Evolutionary conservation across 2,113 vertebrate species (phyloP).

Genomic region (Labeo rohita): DNA sequence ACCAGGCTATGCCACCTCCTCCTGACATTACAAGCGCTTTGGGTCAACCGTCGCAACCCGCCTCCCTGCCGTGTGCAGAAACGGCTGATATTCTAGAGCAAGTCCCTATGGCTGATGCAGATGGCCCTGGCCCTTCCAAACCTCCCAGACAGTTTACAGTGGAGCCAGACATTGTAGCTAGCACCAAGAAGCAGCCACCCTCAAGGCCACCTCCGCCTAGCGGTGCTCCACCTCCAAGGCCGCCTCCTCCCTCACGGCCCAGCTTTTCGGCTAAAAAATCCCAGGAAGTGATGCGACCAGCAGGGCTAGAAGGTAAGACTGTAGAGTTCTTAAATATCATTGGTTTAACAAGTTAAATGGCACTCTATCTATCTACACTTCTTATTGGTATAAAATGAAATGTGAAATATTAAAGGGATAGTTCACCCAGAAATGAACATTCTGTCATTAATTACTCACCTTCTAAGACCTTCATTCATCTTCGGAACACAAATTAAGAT

Average conservation of each 20-base stretch:
- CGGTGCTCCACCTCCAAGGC: conserved; percentile 86
- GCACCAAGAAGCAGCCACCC: conserved; percentile 93
- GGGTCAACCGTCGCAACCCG: conserved; percentile 44
- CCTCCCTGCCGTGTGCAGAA: conserved; percentile 29
- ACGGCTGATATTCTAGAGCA: conserved; percentile 79
- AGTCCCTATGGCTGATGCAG: conserved; percentile 69
- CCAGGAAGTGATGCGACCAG: conserved; percentile 81
- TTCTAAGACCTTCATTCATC: too few species aligned
- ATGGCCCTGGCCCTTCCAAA: conserved; percentile 82
- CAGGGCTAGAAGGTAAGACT: conserved; percentile 83
- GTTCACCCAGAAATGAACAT: too few species aligned
- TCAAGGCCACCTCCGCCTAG: conserved; percentile 87
- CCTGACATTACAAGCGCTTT: conserved; percentile 76
- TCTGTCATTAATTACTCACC: too few species aligned
- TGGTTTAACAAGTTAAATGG: not conserved
- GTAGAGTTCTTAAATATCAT: not conserved
- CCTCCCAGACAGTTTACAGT: conserved; percentile 87
- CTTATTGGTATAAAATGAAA: not conserved
- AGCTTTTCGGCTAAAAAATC: conserved; percentile 89
- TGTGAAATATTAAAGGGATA: not conserved
- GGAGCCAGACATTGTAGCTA: conserved; percentile 97
- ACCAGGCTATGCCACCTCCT: conserved; percentile 60
- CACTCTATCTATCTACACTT: not conserved
- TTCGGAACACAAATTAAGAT: too few species aligned
- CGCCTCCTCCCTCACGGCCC: conserved; percentile 89